A percentile compares a stretch with the other conserved stretches of the same genome.
These are phyloP conservation scores for Cheilosia variabilis DNA, from an alignment of 2,888 invertebrate species.

Conservation along the genomic window DNA sequence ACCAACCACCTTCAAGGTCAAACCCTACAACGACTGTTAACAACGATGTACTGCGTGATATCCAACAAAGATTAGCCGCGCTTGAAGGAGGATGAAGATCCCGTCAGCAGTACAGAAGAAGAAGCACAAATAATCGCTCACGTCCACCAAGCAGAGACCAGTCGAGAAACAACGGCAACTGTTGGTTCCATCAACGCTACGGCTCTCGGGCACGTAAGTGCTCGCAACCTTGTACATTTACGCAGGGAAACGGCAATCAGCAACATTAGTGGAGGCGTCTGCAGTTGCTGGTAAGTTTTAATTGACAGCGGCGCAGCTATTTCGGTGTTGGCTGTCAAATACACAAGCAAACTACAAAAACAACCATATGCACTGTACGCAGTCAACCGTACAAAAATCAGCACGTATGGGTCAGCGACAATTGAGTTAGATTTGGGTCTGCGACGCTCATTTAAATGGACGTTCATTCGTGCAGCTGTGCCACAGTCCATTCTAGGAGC, in stretches of 20 bases:
- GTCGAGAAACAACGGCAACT: slow-evolving; percentile 4
- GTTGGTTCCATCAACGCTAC: slow-evolving; percentile 16
- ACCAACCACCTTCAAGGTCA: not conserved
- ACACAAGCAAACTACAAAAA: not conserved
- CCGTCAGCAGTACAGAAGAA: no score
- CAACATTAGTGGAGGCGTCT: slow-evolving; percentile 31
- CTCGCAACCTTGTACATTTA: slow-evolving; percentile 7
- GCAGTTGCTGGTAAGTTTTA: slow-evolving; percentile 26
- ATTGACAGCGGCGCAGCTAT: slow-evolving; percentile 29
- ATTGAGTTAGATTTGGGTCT: slow-evolving; percentile 8
- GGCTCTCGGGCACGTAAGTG: slow-evolving; percentile 9
- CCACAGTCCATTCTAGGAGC: no score
- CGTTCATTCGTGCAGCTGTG: slow-evolving; percentile 17
- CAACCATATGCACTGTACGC: no score
- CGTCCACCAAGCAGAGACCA: not conserved
- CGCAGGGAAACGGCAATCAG: slow-evolving; percentile 26
- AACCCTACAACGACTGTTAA: not conserved
- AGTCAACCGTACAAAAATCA: no score
- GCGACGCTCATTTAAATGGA: slow-evolving; percentile 22
- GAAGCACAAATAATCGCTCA: no score
- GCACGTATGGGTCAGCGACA: slow-evolving; percentile 10
- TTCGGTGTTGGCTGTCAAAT: slow-evolving; percentile 20
- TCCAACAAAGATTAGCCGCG: slow-evolving; percentile 1
- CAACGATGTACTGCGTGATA: not conserved
- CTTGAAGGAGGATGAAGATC: no score